phyloP scores from a whole-genome alignment of 2,113 vertebrate genomes.

The Sisor rabdophorus region DNA sequence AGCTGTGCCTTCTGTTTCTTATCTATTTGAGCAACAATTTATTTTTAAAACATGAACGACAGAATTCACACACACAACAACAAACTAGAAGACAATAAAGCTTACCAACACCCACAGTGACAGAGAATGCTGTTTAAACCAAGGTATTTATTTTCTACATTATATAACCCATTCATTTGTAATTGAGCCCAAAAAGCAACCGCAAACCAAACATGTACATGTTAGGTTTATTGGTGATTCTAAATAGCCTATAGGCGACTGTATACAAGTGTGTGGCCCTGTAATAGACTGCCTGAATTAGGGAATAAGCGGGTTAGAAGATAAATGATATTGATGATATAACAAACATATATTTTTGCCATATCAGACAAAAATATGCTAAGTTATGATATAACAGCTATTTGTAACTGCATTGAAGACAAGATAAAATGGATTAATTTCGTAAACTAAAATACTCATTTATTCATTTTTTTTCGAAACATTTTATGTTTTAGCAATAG shows the following conservation, averaged over 20 bases:
- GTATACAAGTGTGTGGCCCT: no score
- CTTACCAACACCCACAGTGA: not conserved
- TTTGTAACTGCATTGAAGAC: not conserved
- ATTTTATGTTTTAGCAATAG: no score
- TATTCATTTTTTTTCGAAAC: not conserved
- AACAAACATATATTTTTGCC: not conserved
- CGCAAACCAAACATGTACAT: no score
- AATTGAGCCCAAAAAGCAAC: not conserved
- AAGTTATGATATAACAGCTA: not conserved
- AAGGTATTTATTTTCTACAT: not conserved
- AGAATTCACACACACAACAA: not conserved
- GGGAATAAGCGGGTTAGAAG: no score
- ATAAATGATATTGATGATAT: not conserved
- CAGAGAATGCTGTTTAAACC: not conserved
- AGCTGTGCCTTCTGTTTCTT: not conserved
- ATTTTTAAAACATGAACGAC: not conserved
- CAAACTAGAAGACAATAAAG: not conserved
- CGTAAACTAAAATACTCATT: not conserved
- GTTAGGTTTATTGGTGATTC: no score
- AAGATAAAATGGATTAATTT: not conserved
- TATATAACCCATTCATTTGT: not conserved
- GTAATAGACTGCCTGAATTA: no score
- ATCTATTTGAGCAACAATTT: not conserved
- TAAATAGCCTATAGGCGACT: no score
- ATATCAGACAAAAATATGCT: not conserved